These are phyloP conservation scores for Mellilla xanthometata DNA, from an alignment of 2,888 invertebrate species.

Conservation along the genomic window DNA sequence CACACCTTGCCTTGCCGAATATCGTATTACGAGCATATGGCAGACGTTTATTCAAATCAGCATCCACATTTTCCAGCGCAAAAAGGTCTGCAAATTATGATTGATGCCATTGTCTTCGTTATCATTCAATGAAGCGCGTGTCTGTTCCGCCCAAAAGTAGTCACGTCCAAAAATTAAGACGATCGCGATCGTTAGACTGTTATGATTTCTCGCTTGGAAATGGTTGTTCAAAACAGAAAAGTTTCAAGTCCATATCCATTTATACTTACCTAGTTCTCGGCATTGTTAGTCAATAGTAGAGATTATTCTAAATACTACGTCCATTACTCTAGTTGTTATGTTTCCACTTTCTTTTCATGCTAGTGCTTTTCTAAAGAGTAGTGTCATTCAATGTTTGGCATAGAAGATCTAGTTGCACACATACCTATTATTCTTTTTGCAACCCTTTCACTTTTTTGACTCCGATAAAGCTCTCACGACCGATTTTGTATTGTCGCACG, in stretches of 20 bases:
- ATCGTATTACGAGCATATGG: slow-evolving; percentile 42
- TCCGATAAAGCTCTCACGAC: slow-evolving; percentile 34
- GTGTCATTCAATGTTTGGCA: background rate
- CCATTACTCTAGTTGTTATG: background rate
- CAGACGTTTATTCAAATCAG: slow-evolving; percentile 25
- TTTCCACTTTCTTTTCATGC: background rate
- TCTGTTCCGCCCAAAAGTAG: slow-evolving; percentile 35
- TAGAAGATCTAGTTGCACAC: slow-evolving; percentile 15
- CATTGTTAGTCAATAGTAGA: too few species aligned
- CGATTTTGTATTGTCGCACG: slow-evolving; percentile 26
- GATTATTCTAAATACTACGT: background rate
- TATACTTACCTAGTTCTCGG: too few species aligned
- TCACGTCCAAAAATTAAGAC: slow-evolving; percentile 30
- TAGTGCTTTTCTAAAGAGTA: background rate
- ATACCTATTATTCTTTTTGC: slow-evolving; percentile 18
- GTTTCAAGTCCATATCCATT: background rate
- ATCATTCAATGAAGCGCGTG: slow-evolving; percentile 36
- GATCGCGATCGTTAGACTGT: slow-evolving; percentile 1
- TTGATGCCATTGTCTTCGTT: slow-evolving; percentile 35
- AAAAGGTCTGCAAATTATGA: slow-evolving; percentile 23
- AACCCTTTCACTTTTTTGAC: slow-evolving; percentile 35
- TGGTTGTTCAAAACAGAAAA: background rate
- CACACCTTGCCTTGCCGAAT: slow-evolving; percentile 41
- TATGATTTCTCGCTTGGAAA: slow-evolving; percentile 2
- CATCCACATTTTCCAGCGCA: slow-evolving; percentile 16